phyloP scores from a whole-genome alignment of 2,113 vertebrate genomes.

The Damaliscus lunatus region DNA sequence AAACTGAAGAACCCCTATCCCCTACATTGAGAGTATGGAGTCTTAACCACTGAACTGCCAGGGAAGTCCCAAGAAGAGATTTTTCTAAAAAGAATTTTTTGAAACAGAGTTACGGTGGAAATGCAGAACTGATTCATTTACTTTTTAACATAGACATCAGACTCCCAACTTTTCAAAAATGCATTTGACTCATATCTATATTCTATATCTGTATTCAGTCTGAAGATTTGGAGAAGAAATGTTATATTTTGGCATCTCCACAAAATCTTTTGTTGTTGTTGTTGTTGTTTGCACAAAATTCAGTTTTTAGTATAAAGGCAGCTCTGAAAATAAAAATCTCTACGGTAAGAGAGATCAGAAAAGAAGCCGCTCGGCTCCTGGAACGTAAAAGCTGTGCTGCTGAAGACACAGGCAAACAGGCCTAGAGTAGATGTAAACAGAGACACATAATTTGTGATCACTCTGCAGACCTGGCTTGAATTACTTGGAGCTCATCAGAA shows the following conservation, averaged over 20 bases:
- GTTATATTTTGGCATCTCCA: neutral
- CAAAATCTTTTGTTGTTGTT: neutral
- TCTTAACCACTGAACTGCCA: neutral
- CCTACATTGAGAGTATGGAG: neutral
- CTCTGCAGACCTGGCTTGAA: neutral
- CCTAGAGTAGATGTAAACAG: neutral
- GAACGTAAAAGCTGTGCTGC: neutral
- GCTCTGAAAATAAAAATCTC: neutral
- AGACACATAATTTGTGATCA: neutral
- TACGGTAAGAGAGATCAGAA: neutral
- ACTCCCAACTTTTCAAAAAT: neutral
- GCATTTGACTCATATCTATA: neutral
- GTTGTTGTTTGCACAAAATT: neutral
- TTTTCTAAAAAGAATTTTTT: neutral
- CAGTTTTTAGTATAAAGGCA: neutral
- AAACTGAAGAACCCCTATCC: neutral
- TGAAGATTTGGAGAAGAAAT: neutral
- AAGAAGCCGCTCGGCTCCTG: neutral
- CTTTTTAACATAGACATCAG: neutral
- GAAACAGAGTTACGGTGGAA: neutral
- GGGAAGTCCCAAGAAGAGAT: neutral
- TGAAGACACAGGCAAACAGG: neutral
- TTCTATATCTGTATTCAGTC: neutral
- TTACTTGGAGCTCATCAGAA: constrained; percentile 52
- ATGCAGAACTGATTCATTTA: neutral